Evolutionary conservation across 2,888 invertebrate species (phyloP).

Genomic region (Acanthosepion pharaonis): DNA sequence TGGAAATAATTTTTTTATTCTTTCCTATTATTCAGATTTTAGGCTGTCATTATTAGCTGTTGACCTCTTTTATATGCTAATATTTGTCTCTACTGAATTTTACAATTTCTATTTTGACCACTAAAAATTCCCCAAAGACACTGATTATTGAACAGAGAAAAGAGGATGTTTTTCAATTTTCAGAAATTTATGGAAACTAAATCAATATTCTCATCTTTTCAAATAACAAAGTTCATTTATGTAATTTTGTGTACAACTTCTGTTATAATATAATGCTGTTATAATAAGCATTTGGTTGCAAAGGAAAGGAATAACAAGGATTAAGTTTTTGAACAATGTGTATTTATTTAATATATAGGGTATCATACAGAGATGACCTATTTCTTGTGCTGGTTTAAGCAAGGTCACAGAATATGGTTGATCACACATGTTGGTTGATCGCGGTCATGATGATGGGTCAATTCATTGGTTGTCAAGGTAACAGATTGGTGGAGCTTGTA

Average conservation of each 20-base stretch:
- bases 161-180: neutral
- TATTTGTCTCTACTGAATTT: neutral
- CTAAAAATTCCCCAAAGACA: neutral
- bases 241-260: neutral
- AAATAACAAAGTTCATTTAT: neutral
- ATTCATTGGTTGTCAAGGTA: no score
- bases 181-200: neutral
- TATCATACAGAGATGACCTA: no score
- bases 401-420: no score
- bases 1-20: neutral
- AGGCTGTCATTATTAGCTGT: neutral
- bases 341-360: no score
- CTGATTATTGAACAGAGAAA: neutral
- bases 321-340: no score
- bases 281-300: no score
- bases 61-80: neutral
- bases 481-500: no score
- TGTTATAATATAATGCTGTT: neutral
- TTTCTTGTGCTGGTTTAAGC: no score
- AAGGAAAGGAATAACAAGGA: no score
- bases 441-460: no score
- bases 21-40: neutral
- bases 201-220: neutral
- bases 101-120: neutral
- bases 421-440: no score